Base-by-base conservation (phyloP, 2,888 invertebrate species). In the Allygus modestus region DNA sequence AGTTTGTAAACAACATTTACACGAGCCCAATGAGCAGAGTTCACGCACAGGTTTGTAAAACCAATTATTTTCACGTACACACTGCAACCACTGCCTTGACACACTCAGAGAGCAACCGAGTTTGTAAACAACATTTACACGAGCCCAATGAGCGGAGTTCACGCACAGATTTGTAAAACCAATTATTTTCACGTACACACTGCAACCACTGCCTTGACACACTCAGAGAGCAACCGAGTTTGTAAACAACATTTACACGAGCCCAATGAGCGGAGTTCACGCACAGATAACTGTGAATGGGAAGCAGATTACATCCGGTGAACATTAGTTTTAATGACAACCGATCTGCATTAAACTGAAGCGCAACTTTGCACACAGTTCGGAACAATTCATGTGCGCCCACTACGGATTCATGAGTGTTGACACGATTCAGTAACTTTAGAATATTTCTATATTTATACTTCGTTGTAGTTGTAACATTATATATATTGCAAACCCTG, bases 261-360 rank as follows among this genome's bases (percentile, higher is more conserved):
- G 17, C 17, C 1, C 12, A 46, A 15, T 12, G 46, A 46, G 46
- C 46, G 46, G 11, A 17, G 15, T 17, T 12, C 54, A 54, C 23
- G 54, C 65, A 65, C 28, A 65, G 65, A 65, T 65, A 65, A 31
- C 65, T 0, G 4, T 17, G 15, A 65, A 65, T 65, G 31, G 26
- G 65, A 28, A 20, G 58, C 58, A 58, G 58, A 58, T 58, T 23
- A 58, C 58, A 58, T 20, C 58, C 58, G 26, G 7, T 26, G 58
- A 58, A 26, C 65, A 65, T 65, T 65, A 65, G 31, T 65, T 65
- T 65, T 65, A 65, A 65, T 28, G 65, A 31, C 65, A 28, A 20
- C 65, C 17, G 65, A 31, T 65, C 65, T 12, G 15, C 26, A 23
- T 20, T 20, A 26, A 58, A 23, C 58, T 12, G 2, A 23, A 23